Base-by-base conservation (phyloP, 2,797 vertebrate genomes). In the Rhodeus uyekii region DNA sequence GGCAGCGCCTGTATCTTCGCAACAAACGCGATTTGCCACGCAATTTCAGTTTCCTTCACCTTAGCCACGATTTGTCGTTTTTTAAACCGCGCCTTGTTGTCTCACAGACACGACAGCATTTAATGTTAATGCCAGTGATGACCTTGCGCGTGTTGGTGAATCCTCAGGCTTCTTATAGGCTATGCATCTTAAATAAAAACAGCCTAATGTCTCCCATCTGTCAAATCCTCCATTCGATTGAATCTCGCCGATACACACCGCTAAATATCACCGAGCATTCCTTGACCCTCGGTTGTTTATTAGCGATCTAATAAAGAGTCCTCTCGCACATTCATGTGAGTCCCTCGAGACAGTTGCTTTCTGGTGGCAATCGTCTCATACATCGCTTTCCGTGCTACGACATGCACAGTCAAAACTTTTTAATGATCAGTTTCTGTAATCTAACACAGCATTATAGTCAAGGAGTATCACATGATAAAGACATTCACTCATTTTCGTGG, bases 121-220 rank as follows among this genome's bases (percentile, higher is more conserved):
- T 55, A 22, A 27, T 76, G 32, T 39, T 44, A 61, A 83, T 6
- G 48, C 32, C 74, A 77, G 4, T 38, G 42, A 42, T 80, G 84
- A 80, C 84, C 76, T 80, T 75, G 75, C 29, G 69, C 16, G 22
- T 74, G 38, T 29, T 68, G 39, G 19, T 32, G 58, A 32, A 14
- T 42, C 24, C 18, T 27, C 18, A 36, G 19, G 58, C 44, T 50
- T 34, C 13, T 75, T 27, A 42, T 42, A 24, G 38, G 5, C 34
- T n/a, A 34, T 36, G 80, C 14, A 53, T 58, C 72, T 58, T 60
- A 73, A 68, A 36, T 53, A 29, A 67, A n/a, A 19, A 42, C 64
- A 5, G 19, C 27, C 10, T 36, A 34, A 55, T 53, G 58, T 80
- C 39, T 72, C 38, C 27, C 39, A 60, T 46, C 42, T 48, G 38